Percentiles rank a stretch among this genome's conserved stretches.
These are phyloP conservation scores for Drosophila limbata DNA, from an alignment of 2,888 invertebrate genomes.

Conservation along the genomic window DNA sequence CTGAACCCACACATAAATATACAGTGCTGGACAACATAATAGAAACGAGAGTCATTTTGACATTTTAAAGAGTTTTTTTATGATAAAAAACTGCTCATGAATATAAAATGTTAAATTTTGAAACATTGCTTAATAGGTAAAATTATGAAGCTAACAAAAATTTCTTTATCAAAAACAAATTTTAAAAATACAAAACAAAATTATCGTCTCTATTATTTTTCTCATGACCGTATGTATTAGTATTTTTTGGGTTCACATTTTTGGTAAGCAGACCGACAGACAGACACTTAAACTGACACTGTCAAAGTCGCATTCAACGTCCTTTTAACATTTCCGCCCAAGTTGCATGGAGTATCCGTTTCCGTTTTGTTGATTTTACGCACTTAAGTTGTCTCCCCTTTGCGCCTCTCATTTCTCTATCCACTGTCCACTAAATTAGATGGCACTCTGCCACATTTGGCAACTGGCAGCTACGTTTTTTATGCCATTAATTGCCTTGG, in stretches of 20 bases:
- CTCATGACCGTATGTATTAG: not conserved
- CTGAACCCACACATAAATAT: not conserved
- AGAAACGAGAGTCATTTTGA: too few relatives aligned
- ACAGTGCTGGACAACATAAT: not conserved
- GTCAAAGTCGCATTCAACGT: slow-evolving; percentile 29
- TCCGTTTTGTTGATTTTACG: slow-evolving; percentile 71
- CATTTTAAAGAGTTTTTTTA: too few relatives aligned
- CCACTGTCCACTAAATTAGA: slow-evolving; percentile 51
- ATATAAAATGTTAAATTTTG: too few relatives aligned
- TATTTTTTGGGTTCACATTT: slow-evolving; percentile 13
- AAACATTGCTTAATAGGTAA: too few relatives aligned
- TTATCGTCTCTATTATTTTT: not conserved
- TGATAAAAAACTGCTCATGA: too few relatives aligned
- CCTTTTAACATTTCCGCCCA: slow-evolving; percentile 70
- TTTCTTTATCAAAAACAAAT: too few relatives aligned
- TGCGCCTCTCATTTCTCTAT: not conserved
- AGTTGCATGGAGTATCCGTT: slow-evolving; percentile 77
- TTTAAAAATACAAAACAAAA: too few relatives aligned
- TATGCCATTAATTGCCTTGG: slow-evolving; percentile 67
- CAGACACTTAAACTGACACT: slow-evolving; percentile 13
- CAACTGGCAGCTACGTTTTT: slow-evolving; percentile 49
- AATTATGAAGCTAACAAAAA: too few relatives aligned
- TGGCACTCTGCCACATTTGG: slow-evolving; percentile 29
- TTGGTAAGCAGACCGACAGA: slow-evolving; percentile 1
- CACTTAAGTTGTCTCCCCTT: slow-evolving; percentile 51